phyloP scores from a whole-genome alignment of 2,888 invertebrate genomes.

The Callyntrura guangdongensis region DNA sequence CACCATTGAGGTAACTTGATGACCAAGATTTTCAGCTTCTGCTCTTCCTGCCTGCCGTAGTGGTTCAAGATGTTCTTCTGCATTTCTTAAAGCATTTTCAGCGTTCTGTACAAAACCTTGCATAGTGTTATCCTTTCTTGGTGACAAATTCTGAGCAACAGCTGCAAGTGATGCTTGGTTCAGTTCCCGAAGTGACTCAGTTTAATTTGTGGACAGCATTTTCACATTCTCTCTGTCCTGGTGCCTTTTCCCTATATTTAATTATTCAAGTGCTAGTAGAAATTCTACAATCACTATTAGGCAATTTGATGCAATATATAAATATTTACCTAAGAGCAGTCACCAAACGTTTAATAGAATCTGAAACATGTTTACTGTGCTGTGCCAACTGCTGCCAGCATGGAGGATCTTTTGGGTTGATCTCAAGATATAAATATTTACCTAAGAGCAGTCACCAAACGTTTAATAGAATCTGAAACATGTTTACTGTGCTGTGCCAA shows the following conservation, averaged over 20 bases:
- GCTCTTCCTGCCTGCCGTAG: slow-evolving; percentile 94
- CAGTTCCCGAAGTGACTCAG: slow-evolving; percentile 91
- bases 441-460: slow-evolving; percentile 96
- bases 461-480: slow-evolving; percentile 98
- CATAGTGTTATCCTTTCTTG: slow-evolving; percentile 90
- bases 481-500: slow-evolving; percentile 97
- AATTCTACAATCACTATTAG: not conserved
- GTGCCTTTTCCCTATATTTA: slow-evolving; percentile 93
- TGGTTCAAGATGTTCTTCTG: slow-evolving; percentile 93
- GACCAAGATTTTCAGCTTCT: slow-evolving; percentile 97
- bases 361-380: slow-evolving; percentile 98
- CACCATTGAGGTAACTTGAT: slow-evolving; percentile 88
- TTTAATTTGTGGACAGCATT: slow-evolving; percentile 92
- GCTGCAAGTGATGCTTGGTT: slow-evolving; percentile 96
- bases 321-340: slow-evolving; percentile 91
- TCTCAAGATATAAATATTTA: slow-evolving; percentile 86
- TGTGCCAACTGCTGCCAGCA: slow-evolving; percentile 98
- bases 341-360: slow-evolving; percentile 97
- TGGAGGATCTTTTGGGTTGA: slow-evolving; percentile 95
- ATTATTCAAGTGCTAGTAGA: no score
- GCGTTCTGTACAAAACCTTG: slow-evolving; percentile 89
- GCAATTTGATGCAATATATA: slow-evolving; percentile 67
- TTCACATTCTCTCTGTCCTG: slow-evolving; percentile 98
- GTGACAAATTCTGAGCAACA: slow-evolving; percentile 92
- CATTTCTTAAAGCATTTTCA: slow-evolving; percentile 86